Base-by-base conservation (phyloP, 2,113 vertebrate genomes). In the Rhegmatorhina hoffmannsi region DNA sequence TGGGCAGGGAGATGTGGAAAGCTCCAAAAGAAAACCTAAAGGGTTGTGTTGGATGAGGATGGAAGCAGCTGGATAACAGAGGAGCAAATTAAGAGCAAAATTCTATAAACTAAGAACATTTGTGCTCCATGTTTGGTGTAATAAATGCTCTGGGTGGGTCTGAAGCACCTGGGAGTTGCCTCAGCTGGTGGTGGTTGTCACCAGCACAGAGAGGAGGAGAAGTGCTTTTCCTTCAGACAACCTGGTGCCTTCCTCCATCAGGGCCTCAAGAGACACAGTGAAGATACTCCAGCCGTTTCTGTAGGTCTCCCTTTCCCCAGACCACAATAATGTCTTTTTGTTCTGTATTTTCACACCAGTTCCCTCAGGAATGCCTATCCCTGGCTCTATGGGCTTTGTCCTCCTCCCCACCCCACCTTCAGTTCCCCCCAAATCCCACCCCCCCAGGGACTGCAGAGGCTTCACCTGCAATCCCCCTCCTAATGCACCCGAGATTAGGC, bases 371-470 rank as follows among this genome's bases (percentile, higher is more conserved):
- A 21, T 11, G 33, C 18, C 34, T 20, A 20, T 28, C 43, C 5
- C 0, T 6, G 34, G 33, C n/a, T 12, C 1, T 2, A 5, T 5
- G 80, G 13, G 10, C 58, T 14, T 16, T 16, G 44, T 74, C 7
- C 29, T 44, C 8, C 29, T 29, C 26, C 24, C 24, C 36, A 0
- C 8, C 11, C 11, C 36, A 8, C 19, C 36, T 7, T 17, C 5
- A 10, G 31, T 66, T 16, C 59, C 69, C 40, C 79, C 40, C 15
- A 0, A 0, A 2, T 56, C 44, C 34, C 73, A 21, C 15, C 46
- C 4, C 66, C 11, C 1, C 44, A 4, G 52, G 11, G 16, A 7
- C n/a, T 3, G 2, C 26, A 1, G 17, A 9, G 3, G 20, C 64
- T 85, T 33, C 72, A 7, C 26, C 60, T 38, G 38, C 43, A 10